Conservation (phyloP, 2,113 vertebrate genomes). For the Sander lucioperca region DNA sequence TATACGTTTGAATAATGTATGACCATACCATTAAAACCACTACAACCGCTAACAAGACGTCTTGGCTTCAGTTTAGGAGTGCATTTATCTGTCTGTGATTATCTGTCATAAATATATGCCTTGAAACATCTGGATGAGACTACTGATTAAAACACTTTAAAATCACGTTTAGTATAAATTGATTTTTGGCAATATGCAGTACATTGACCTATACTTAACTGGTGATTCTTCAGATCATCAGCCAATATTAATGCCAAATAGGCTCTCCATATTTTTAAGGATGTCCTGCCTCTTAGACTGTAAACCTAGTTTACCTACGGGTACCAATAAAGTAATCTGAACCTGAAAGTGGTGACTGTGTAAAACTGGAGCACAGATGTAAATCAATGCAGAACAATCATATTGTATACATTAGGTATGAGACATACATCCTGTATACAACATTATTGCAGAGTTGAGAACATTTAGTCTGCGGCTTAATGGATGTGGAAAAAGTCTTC, state of each 20-base stretch:
- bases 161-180: not conserved
- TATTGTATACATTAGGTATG: not conserved
- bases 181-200: not conserved
- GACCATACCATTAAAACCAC: constrained; percentile 4
- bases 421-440: constrained; percentile 1
- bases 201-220: not conserved
- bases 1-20: not conserved
- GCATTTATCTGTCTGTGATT: not conserved
- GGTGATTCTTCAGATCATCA: constrained; percentile 2
- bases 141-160: not conserved
- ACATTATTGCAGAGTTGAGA: not conserved
- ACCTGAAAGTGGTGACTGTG: not conserved
- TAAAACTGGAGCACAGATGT: not conserved
- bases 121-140: constrained; percentile 4
- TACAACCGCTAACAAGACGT: not conserved
- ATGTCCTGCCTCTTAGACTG: too few species aligned
- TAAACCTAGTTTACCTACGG: too few species aligned
- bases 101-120: not conserved
- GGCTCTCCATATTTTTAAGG: not conserved
- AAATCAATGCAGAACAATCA: constrained; percentile 10
- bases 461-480: constrained; percentile 13
- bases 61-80: not conserved
- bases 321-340: too few species aligned
- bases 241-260: not conserved
- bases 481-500: constrained; percentile 9